Evolutionary conservation across 2,888 invertebrate genomes (phyloP).

Genomic region (Agonopterix subpropinquella): DNA sequence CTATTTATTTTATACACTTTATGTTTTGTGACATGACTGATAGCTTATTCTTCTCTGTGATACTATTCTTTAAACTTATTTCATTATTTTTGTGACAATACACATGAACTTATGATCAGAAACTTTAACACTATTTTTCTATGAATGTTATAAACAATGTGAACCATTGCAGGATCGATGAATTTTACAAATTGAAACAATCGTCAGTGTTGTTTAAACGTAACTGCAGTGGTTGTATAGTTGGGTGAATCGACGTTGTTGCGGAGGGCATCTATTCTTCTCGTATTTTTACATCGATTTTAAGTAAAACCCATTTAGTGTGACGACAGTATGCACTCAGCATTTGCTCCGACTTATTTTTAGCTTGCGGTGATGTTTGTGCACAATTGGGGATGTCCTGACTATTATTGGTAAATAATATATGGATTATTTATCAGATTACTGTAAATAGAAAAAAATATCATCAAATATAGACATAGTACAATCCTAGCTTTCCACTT

Average conservation of each 20-base stretch:
- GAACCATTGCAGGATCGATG: neutral
- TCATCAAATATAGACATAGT: no score
- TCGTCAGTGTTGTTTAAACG: no score
- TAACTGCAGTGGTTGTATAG: no score
- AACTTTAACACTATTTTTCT: conserved; percentile 1
- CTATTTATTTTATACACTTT: no score
- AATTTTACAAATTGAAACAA: no score
- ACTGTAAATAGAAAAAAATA: no score
- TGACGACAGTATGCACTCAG: neutral
- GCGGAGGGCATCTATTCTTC: no score
- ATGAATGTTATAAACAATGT: neutral
- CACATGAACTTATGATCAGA: neutral
- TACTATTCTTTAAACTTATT: conserved; percentile 9
- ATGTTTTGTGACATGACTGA: conserved; percentile 7
- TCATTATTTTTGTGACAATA: neutral
- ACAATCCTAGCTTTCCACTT: no score
- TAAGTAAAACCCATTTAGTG: conserved; percentile 6
- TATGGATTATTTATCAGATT: neutral
- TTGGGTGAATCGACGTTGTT: no score
- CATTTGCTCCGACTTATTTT: conserved; percentile 9
- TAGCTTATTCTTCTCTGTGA: conserved; percentile 13
- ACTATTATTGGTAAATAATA: neutral
- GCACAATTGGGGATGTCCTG: neutral
- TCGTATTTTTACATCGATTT: neutral
- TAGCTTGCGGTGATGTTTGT: conserved; percentile 1